A percentile compares a stretch with the other conserved stretches of the same genome.
Conservation (phyloP, 2,113 vertebrate genomes). For the Aegithalos caudatus region DNA sequence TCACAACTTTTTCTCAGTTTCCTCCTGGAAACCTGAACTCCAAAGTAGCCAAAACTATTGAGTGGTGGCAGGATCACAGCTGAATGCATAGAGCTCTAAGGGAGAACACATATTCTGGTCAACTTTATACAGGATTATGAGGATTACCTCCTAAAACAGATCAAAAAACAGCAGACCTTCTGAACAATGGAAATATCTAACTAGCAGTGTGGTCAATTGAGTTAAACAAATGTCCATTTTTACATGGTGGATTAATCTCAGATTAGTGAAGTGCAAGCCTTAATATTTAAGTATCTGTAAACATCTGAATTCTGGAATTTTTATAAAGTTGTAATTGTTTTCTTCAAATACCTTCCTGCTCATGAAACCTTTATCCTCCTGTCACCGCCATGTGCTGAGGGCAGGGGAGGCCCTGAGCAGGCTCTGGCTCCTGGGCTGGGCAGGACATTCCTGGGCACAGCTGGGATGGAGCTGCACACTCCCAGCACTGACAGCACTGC, state of each 20-base stretch:
- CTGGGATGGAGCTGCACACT: neutral
- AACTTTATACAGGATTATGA: neutral
- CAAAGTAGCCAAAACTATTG: neutral
- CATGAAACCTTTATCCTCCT: neutral
- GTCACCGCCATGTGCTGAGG: rapidly evolving
- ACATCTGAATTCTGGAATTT: neutral
- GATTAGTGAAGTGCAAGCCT: neutral
- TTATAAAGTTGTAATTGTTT: neutral
- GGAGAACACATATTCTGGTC: neutral
- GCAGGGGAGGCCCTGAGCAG: neutral
- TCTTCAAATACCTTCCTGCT: neutral
- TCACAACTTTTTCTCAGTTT: constrained; percentile 8
- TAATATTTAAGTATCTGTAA: neutral
- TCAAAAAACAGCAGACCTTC: constrained; percentile 3
- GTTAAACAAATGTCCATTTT: constrained; percentile 2
- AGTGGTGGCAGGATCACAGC: neutral
- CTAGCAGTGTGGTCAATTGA: neutral
- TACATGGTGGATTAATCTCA: neutral
- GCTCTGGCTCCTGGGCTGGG: neutral
- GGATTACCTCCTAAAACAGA: constrained; percentile 22
- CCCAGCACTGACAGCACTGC: neutral
- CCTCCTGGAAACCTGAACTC: neutral
- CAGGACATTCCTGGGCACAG: neutral
- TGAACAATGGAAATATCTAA: constrained; percentile 1
- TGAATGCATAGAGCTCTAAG: neutral